These are phyloP conservation scores for Menidia beryllina DNA, from an alignment of 2,113 vertebrate species.

Conservation along the genomic window DNA sequence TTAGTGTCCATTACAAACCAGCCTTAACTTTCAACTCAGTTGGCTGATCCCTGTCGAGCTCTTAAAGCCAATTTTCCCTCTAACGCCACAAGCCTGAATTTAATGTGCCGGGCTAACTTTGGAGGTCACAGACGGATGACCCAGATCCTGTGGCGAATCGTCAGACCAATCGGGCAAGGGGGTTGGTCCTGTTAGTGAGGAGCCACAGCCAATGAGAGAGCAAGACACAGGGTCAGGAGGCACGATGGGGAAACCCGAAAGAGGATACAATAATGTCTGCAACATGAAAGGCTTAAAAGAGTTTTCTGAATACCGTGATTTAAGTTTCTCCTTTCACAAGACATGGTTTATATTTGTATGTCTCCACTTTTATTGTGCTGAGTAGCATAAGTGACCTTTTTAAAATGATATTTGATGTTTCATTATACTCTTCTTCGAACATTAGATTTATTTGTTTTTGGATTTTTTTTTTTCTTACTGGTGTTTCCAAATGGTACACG, in stretches of 20 bases:
- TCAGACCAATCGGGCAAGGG: neutral
- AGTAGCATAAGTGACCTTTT: neutral
- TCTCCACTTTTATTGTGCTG: neutral
- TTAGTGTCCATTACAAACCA: too few relatives aligned
- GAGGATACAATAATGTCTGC: neutral
- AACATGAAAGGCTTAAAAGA: too few relatives aligned
- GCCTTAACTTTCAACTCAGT: too few relatives aligned
- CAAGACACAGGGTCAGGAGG: neutral
- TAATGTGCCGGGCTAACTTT: neutral
- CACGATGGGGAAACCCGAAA: neutral
- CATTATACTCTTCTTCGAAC: neutral
- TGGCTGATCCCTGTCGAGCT: neutral
- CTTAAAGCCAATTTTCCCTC: neutral
- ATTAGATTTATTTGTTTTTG: neutral
- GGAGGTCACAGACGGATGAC: neutral
- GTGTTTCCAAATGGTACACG: neutral
- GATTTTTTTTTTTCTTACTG: neutral
- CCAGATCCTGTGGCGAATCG: neutral
- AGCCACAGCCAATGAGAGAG: neutral
- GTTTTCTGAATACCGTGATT: too few relatives aligned
- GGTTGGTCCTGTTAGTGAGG: neutral
- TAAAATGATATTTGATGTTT: too few relatives aligned
- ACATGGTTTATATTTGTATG: too few relatives aligned
- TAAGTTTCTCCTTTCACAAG: too few relatives aligned
- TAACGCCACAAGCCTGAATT: neutral